Evolutionary conservation across 2,797 vertebrate genomes (phyloP), one percentile per base, ranked within the genome.

Genomic region (Champsocephalus esox): DNA sequence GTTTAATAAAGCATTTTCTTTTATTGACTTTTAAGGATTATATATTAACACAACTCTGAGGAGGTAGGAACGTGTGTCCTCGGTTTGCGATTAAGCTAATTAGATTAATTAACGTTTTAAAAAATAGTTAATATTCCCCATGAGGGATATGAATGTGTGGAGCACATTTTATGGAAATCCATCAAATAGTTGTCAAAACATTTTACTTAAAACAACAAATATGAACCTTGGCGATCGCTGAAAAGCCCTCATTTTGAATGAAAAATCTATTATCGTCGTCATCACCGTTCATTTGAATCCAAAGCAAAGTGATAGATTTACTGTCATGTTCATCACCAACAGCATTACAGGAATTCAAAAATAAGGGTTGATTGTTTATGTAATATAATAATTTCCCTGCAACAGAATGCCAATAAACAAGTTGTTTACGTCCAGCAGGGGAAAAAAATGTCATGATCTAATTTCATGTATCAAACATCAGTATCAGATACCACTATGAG

Each of bases 401-500:
- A 43, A n/a, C 4, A 56, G 3, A 63, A 16, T 4, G 48, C n/a
- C 28, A 71, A 44, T 43, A 63, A 70, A 66, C 45, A 59, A 69
- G 50, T 2, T 69, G 32, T 28, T 58, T 28, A 19, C 41, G 24
- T 75, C 73, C 49, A 66, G n/a, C 3, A 43, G 41, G 2, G 21
- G 2, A 21, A 21, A 21, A 61, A 48, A 60, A n/a, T 45, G 17
- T 34, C 12, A 34, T 13, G 34, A 6, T 45, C 3, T 46, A 7
- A n/a, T 45, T 51, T 43, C 11, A 45, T 44, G 43, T 28, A 24
- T 48, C 51, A 41, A 11, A 56, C 58, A 73, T 61, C 50, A 21
- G 38, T 10, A 66, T 41, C 13, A 38, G 41, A 77, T 62, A 28
- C 76, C 49, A 56, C 69, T 46, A 14, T 24, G 24, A 68, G 72